Evolutionary conservation across 1,140 invertebrate genomes (phyloP), one percentile per base, ranked within the genome.

Genomic region (Scaptomyza graminum): DNA sequence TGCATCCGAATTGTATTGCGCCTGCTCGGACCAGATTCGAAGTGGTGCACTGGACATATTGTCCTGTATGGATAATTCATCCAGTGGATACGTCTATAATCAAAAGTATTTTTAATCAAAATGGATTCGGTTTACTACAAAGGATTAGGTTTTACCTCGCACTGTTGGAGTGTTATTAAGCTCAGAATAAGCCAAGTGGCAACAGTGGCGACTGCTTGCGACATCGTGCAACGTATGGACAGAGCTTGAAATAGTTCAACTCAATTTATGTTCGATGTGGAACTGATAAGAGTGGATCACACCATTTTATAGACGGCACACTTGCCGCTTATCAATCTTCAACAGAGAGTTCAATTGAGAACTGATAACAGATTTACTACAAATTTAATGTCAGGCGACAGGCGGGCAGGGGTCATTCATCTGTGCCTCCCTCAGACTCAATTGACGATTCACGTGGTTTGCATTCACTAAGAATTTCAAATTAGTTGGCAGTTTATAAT

Each of bases 51-150:
- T 9, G 0, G 13, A 39, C 16, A 66, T 60, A 18, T 65, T 65
- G 37, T 79, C 70, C 55, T 79, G 56, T 7, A 83, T 13, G 5
- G 43, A 62, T 13, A 83, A 43, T 22, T 39, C 50, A 0, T 73
- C 37, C 50, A 88, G 61, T 9, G 60, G n/a, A n/a, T n/a, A n/a
- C n/a, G n/a, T n/a, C 83, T 85, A 49, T 6, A 65, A 54, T 9
- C 8, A 2, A 34, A 34, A 34, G 31, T 34, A 9, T 34, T 34
- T 1, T 34, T 34, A 11, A 2, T 34, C 31, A 34, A 22, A 22
- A 22, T 22, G 18, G 18, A 22, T 5, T 31, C 6, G 28, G 28
- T 31, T 31, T 6, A 31, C 5, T 5, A 5, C 0, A 31, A 39
- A 39, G 37, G 31, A 41, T 12, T 18, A 9, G 2, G 18, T 22